These are phyloP conservation scores for Castor canadensis DNA, from an alignment of 2,113 vertebrate genomes.

Conservation along the genomic window DNA sequence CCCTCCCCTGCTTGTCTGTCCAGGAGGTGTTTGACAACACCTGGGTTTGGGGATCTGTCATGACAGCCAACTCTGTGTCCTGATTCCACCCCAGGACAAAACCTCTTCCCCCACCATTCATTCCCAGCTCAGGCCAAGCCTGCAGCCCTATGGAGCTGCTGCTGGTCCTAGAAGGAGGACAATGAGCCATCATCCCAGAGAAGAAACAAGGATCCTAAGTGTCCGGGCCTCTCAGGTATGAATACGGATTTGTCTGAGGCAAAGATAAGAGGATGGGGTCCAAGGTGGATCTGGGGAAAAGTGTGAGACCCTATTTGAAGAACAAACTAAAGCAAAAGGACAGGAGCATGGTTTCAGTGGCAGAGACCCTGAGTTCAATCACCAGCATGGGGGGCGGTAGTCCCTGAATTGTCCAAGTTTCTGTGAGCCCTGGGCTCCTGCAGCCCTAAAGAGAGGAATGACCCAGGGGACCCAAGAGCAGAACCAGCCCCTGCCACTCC, in stretches of 20 bases:
- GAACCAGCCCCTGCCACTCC: not conserved
- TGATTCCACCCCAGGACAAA: too few relatives aligned
- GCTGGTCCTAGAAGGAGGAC: not conserved
- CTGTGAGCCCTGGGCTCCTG: not conserved
- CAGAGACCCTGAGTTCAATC: too few relatives aligned
- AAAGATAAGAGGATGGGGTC: too few relatives aligned
- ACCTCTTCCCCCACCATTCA: not conserved
- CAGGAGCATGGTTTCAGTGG: too few relatives aligned
- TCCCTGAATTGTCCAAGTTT: not conserved
- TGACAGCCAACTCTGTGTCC: not conserved
- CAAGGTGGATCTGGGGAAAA: too few relatives aligned
- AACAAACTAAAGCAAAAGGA: too few relatives aligned
- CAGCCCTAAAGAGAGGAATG: fast-evolving
- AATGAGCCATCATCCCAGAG: not conserved
- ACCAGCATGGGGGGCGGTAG: too few relatives aligned
- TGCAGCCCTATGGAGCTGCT: not conserved
- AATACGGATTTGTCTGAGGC: too few relatives aligned
- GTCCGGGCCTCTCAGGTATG: not conserved
- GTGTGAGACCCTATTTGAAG: too few relatives aligned
- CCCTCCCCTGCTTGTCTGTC: not conserved
- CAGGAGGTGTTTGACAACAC: not conserved
- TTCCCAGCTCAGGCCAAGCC: not conserved
- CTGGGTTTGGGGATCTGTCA: not conserved
- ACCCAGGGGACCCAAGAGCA: fast-evolving
- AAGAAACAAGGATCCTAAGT: not conserved